These are phyloP conservation scores for Gnathochromis pfefferi DNA, from an alignment of 2,113 vertebrate species.

Conservation along the genomic window DNA sequence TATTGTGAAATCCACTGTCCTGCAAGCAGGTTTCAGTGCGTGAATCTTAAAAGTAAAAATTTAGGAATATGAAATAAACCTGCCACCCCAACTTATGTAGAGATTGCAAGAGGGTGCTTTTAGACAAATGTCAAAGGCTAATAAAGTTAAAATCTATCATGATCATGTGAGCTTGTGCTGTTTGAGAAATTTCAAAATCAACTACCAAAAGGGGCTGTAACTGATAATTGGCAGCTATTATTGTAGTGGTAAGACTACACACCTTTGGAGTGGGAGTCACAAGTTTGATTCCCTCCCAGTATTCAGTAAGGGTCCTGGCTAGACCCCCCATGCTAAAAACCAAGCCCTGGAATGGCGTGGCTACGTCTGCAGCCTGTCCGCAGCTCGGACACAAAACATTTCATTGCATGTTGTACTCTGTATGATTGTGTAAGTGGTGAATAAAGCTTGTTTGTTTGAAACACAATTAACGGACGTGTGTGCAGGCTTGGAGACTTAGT, in stretches of 20 bases:
- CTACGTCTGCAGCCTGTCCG: neutral
- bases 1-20: neutral
- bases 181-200: neutral
- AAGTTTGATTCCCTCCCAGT: neutral
- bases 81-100: neutral
- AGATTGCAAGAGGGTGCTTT: neutral
- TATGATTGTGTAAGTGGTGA: neutral
- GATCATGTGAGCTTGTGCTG: neutral
- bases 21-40: neutral
- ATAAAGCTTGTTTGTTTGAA: neutral
- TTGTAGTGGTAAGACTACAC: neutral
- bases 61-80: neutral
- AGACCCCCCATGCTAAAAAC: neutral
- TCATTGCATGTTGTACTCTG: neutral
- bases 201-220: neutral
- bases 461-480: neutral
- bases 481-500: neutral
- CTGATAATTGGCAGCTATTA: neutral
- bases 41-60: neutral
- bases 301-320: neutral
- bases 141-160: neutral
- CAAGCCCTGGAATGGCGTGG: neutral
- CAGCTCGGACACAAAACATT: neutral
- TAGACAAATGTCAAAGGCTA: neutral
- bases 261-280: rapidly evolving